Base-by-base conservation (phyloP, 1,140 invertebrate species). In the Heterodera carotae region DNA sequence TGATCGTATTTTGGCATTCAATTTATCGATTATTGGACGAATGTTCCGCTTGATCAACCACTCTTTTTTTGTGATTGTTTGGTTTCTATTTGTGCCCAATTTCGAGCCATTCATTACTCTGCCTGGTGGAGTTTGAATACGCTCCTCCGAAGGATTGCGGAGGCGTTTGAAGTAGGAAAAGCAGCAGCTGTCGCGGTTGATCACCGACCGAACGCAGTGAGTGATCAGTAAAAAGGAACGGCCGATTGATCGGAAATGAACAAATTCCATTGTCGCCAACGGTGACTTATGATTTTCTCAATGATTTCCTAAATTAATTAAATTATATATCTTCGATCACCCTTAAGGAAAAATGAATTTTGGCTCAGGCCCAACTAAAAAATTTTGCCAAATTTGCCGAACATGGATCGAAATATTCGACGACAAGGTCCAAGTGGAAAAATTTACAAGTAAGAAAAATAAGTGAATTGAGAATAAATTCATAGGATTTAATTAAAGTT, bases 351-450 rank as follows among this genome's bases (percentile, higher is more conserved):
- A 5, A 74, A 74, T 74, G 71, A 74, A 74, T 25, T 74, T 74
- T 25, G 71, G 71, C 22, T 34, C 71, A 59, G 12, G 71, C 27
- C 71, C 69, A 70, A 74, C 56, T 29, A 59, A 59, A 27, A 74
- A 74, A 6, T 60, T 74, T 74, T 74, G 71, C 64, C 48, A 56
- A 36, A 39, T 74, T 31, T 74, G 71, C 15, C 53, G 56, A 62
- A 74, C 39, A 25, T 70, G 69, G 69, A 70, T 70, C 59, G 69
- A 33, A 1, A 33, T 70, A 0, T 70, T 70, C 6, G 69, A 70
- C 8, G 69, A 74, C 2, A 74, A 56, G 64, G 56, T 74, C 25
- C 71, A 74, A 74, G 39, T 59, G 59, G 71, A 70, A 70, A 70
- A 70, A 59, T 70, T 56, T 70, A 70, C 69, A 18, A 70, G 71